Evolutionary conservation across 2,113 vertebrate genomes (phyloP).

Genomic region (Callopanchax toddi): DNA sequence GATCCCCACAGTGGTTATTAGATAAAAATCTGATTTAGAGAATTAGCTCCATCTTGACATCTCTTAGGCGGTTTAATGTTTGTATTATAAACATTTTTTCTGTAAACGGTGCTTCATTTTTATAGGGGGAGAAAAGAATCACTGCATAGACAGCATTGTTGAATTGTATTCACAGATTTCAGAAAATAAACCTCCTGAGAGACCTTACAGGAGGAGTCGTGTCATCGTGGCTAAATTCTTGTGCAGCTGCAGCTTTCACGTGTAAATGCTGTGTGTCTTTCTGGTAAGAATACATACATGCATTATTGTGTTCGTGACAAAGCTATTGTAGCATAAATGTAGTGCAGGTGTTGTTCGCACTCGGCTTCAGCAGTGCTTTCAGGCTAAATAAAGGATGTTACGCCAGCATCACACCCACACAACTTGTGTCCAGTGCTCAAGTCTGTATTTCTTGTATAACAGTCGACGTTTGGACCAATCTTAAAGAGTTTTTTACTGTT

Average conservation of each 20-base stretch:
- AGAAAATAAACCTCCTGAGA: neutral
- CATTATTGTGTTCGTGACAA: conserved; percentile 16
- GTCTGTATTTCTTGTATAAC: conserved; percentile 42
- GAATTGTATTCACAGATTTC: too few relatives aligned
- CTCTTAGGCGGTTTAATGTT: too few relatives aligned
- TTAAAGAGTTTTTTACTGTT: conserved; percentile 10
- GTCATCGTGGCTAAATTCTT: neutral
- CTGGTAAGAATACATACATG: conserved; percentile 4
- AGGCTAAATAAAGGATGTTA: conserved; percentile 53
- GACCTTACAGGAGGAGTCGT: neutral
- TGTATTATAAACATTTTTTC: too few relatives aligned
- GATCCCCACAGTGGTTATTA: neutral
- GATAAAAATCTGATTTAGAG: too few relatives aligned
- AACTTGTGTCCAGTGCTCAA: conserved; percentile 53
- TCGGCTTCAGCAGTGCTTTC: conserved; percentile 31
- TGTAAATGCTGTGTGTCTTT: conserved; percentile 3
- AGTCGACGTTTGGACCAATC: conserved; percentile 20
- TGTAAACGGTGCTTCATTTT: too few relatives aligned
- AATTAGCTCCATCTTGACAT: too few relatives aligned
- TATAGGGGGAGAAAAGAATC: too few relatives aligned
- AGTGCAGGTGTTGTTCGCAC: conserved; percentile 30
- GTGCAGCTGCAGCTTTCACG: neutral
- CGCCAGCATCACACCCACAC: conserved; percentile 49
- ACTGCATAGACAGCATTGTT: too few relatives aligned
- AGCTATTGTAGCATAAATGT: conserved; percentile 54